Base-by-base conservation (phyloP, 2,888 invertebrate genomes). In the Xylocampa areola region DNA sequence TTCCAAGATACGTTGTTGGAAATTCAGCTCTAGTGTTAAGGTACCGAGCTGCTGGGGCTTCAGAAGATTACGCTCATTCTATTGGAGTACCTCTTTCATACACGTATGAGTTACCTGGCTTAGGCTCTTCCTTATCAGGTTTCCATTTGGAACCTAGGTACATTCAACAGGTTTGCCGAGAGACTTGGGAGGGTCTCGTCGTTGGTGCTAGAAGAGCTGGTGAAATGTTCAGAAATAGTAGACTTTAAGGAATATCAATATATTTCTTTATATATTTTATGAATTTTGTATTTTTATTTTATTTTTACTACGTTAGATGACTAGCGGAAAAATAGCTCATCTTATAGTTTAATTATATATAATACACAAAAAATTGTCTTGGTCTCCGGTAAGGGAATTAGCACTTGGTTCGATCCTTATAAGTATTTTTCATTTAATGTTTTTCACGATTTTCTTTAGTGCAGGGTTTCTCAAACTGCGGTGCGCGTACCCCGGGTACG, bases 11-110 rank as follows among this genome's bases (percentile, higher is more conserved):
- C 64, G 79, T 86, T 0, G 94, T 95, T 45, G 96, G 96, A 1
- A 95, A 93, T 63, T 82, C 94, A 8, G 90, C 90, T 0, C 80
- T 92, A 0, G 90, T 93, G 8, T 79, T 96, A 1, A 87, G 91
- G 54, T 95, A 96, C 67, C 84, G 88, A 0, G 95, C 95, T 0
- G 84, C 95, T 32, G 96, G 96, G 10, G 95, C 95, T 13, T 94
- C 96, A 69, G 95, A 96, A 77, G 96, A 96, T 73, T 96, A 95
- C 83, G 95, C 95, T 0, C 95, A 95, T 79, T 94, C 79, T 0
- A 85, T 89, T 10, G 94, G 94, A 0, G 94, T 96, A 32, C 94
- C 95, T 0, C 81, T 96, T 7, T 80, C 95, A 0, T 96, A 95
- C 68, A 96, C 96, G 2, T 93, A 95, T 73, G 96, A 96, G 82